Base-by-base conservation (phyloP, 1,140 invertebrate genomes). In the Sitophilus oryzae region DNA sequence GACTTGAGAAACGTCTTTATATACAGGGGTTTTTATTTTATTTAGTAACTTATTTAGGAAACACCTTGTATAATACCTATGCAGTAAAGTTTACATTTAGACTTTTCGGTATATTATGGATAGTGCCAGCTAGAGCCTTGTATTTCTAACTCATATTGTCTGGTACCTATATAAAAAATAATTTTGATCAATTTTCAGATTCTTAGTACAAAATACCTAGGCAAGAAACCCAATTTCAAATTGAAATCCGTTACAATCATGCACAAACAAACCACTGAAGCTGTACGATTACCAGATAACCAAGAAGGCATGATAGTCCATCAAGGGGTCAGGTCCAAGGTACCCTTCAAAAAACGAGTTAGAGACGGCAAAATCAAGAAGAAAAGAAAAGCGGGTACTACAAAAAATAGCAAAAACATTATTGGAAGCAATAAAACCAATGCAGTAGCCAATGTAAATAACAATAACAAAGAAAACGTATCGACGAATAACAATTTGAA, bases 221-320 rank as follows among this genome's bases (percentile, higher is more conserved):
- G 86, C 61, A 89, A 89, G 59, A 79, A 80, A 36, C 82, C 83
- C 62, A 82, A 85, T 68, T 76, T 82, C 71, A 89, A 90, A 73
- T 77, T 88, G 65, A 89, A 88, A 71, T 85, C 84, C 10, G 81
- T 90, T 53, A 89, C 88, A 58, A 89, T 89, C 73, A 88, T 89
- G 62, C 87, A 89, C 78, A 89, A 85, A 67, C 86, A 86, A 57
- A 88, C 86, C 52, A 89, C 87, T 36, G 87, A 90, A 75, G 88
- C 87, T 40, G 86, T 90, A 56, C 81, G 86, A 4, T 71, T 90
- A 56, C 87, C 87, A 1, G 81, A 86, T 56, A 79, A 83, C 61
- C 83, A 81, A 61, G 86, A 84, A 5, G 73, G 59, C 44, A 76
- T 81, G 11, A 85, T 83, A 19, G 81, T 87, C 2, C 84, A 88